A percentile compares a stretch with the other conserved stretches of the same genome.
These are phyloP conservation scores for Apeltes quadracus DNA, from an alignment of 2,113 vertebrate species.

Conservation along the genomic window DNA sequence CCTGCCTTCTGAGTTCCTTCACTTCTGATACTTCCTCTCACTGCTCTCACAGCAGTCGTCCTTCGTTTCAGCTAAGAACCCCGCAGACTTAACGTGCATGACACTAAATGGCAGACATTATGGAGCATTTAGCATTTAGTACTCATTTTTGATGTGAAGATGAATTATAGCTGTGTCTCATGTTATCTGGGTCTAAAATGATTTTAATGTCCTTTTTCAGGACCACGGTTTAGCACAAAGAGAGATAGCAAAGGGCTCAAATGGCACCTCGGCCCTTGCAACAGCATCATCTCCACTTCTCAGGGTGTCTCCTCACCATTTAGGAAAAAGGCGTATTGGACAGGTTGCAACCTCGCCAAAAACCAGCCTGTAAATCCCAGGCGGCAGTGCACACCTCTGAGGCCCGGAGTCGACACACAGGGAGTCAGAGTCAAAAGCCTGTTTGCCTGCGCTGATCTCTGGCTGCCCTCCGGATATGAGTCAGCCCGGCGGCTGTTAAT, in stretches of 20 bases:
- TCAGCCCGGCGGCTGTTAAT: slow-evolving; percentile 53
- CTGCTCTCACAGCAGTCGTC: background rate
- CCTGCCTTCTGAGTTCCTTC: background rate
- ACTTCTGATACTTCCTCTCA: background rate
- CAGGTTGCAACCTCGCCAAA: slow-evolving; percentile 69
- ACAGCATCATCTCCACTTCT: slow-evolving; percentile 39
- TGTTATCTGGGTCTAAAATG: background rate
- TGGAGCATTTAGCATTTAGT: background rate
- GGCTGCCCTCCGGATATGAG: slow-evolving; percentile 65
- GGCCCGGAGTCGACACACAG: slow-evolving; percentile 15
- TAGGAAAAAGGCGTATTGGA: slow-evolving; percentile 51
- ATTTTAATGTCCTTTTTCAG: slow-evolving; percentile 2
- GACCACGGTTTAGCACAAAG: background rate
- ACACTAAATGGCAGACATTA: background rate
- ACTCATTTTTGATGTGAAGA: background rate
- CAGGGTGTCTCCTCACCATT: slow-evolving; percentile 41
- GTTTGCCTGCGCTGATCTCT: slow-evolving; percentile 35
- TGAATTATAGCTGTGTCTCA: background rate
- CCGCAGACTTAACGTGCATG: too few relatives aligned
- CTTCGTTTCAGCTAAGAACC: background rate
- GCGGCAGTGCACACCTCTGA: slow-evolving; percentile 34
- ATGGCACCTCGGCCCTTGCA: background rate
- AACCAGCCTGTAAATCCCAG: slow-evolving; percentile 73
- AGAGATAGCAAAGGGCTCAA: background rate
- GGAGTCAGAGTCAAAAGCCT: slow-evolving; percentile 43